phyloP scores from a whole-genome alignment of 2,888 invertebrate species.

The Ormyrus labotus region DNA sequence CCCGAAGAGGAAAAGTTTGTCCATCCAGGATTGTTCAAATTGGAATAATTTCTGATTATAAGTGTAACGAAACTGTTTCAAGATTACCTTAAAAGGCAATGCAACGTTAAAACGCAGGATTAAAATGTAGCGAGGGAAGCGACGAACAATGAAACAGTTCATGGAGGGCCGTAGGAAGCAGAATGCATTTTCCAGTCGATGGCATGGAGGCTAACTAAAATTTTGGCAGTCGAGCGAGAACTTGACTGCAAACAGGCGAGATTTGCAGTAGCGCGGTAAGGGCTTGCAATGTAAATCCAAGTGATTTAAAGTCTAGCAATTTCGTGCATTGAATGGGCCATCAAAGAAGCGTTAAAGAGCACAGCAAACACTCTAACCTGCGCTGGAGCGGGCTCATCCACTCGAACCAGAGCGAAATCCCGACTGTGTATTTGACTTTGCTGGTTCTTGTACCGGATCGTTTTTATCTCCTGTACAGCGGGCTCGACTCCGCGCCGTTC shows the following conservation, averaged over 20 bases:
- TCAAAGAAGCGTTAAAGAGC: constrained; percentile 52
- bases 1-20: too few species aligned
- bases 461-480: constrained; percentile 12
- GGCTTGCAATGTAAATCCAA: constrained; percentile 35
- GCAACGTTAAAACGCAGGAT: too few species aligned
- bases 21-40: too few species aligned
- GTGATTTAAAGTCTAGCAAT: constrained; percentile 36
- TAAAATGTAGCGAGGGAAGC: too few species aligned
- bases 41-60: too few species aligned
- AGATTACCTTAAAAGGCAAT: too few species aligned
- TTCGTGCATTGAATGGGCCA: constrained; percentile 39
- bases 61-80: too few species aligned
- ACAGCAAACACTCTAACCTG: constrained; percentile 42
- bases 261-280: not conserved
- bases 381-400: constrained; percentile 30
- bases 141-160: too few species aligned
- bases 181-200: too few species aligned
- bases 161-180: too few species aligned
- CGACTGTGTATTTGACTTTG: constrained; percentile 38
- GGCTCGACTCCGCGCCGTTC: not conserved
- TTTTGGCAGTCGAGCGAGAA: too few species aligned
- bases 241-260: not conserved
- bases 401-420: constrained; percentile 12
- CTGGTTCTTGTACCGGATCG: constrained; percentile 16
- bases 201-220: too few species aligned